Evolutionary conservation across 2,113 vertebrate genomes (phyloP).

Genomic region (Scomber colias): DNA sequence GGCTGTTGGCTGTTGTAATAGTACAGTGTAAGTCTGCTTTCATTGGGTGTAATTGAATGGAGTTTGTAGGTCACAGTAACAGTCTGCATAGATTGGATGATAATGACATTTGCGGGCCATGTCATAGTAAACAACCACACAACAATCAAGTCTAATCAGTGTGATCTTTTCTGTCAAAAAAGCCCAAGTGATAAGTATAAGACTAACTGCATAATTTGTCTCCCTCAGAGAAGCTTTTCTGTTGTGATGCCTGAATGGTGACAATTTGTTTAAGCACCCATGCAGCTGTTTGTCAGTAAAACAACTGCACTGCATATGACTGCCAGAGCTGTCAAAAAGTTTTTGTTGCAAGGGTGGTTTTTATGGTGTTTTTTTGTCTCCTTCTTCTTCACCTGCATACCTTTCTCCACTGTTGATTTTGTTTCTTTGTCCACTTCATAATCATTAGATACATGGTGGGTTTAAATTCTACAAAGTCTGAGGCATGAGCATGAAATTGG

Average conservation of each 20-base stretch:
- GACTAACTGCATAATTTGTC: background rate
- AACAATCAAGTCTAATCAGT: conserved; percentile 30
- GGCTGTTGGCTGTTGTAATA: background rate
- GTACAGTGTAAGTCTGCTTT: conserved; percentile 26
- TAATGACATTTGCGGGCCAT: conserved; percentile 46
- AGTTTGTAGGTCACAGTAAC: conserved; percentile 69
- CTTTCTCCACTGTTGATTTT: background rate
- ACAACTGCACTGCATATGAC: conserved; percentile 6
- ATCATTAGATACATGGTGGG: background rate
- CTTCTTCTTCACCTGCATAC: background rate
- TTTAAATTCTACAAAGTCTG: background rate
- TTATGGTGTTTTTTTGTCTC: conserved; percentile 34
- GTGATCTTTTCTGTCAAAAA: conserved; percentile 16
- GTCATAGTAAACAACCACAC: conserved; percentile 29
- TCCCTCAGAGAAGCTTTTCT: background rate
- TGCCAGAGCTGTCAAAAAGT: conserved; percentile 13
- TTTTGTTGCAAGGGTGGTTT: conserved; percentile 52
- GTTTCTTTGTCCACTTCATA: background rate
- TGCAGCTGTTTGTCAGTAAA: conserved; percentile 19
- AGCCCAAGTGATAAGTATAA: background rate
- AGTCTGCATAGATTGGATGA: conserved; percentile 61
- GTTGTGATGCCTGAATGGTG: background rate
- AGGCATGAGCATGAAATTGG: conserved; percentile 18
- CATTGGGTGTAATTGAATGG: conserved; percentile 48
- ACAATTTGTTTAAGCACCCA: conserved; percentile 10